Evolutionary conservation across 2,797 vertebrate species (phyloP).

Genomic region (Lemur catta): DNA sequence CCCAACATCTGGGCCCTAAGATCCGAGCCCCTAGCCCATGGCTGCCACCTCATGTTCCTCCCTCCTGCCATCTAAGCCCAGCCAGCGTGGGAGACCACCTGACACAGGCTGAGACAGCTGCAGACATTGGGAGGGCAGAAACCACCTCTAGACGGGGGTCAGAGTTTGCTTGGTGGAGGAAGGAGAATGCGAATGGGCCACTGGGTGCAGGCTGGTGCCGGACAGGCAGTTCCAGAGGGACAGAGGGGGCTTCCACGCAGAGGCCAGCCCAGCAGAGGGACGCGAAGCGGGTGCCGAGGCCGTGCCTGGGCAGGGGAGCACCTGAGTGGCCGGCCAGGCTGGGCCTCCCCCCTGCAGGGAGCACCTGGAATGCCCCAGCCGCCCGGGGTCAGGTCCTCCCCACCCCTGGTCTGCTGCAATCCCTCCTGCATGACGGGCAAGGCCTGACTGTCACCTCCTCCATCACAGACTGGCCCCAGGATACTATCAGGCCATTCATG

Average conservation of each 20-base stretch:
- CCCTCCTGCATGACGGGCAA: accelerated
- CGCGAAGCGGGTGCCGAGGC: too few species aligned
- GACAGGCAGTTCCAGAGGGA: not conserved
- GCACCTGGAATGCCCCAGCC: not conserved
- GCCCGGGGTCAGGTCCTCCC: not conserved
- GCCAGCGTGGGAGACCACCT: accelerated
- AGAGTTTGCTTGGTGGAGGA: not conserved
- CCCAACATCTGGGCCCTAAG: too few species aligned
- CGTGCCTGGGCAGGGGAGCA: too few species aligned
- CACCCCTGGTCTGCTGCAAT: not conserved
- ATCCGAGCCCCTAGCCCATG: too few species aligned
- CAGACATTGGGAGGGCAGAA: too few species aligned
- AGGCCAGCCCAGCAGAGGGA: too few species aligned
- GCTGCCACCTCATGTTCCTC: not conserved
- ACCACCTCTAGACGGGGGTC: accelerated
- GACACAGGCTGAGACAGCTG: not conserved
- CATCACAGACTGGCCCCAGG: accelerated
- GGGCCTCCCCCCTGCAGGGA: too few species aligned
- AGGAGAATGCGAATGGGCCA: not conserved
- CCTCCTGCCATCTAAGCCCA: not conserved
- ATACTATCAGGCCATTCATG: not conserved
- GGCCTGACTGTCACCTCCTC: not conserved
- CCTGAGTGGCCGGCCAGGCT: not conserved
- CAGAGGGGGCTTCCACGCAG: not conserved
- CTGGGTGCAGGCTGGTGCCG: not conserved